These are phyloP conservation scores for Drosophila punjabiensis DNA, from an alignment of 1,140 invertebrate species.

Conservation along the genomic window DNA sequence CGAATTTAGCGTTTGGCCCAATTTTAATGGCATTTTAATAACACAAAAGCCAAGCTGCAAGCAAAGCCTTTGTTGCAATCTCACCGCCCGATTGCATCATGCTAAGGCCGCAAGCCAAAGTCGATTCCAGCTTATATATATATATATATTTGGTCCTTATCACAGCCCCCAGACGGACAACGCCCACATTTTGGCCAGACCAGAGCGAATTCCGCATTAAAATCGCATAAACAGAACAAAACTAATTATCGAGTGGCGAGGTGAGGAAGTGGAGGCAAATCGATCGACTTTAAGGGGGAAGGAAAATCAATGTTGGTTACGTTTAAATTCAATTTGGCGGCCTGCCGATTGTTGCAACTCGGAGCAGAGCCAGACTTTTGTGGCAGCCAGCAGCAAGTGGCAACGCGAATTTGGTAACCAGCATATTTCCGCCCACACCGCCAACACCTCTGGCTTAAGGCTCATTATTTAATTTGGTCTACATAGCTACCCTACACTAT, in stretches of 20 bases:
- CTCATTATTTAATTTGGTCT: conserved; percentile 62
- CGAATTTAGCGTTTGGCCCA: conserved; percentile 62
- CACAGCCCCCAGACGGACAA: conserved; percentile 44
- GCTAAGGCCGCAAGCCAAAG: conserved; percentile 14
- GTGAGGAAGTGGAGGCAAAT: neutral
- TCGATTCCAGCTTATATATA: neutral
- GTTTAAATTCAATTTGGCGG: conserved; percentile 73
- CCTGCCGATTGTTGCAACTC: conserved; percentile 65
- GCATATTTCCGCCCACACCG: conserved; percentile 54
- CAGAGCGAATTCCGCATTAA: conserved; percentile 66
- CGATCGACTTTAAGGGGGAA: conserved; percentile 17
- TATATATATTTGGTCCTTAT: conserved; percentile 56
- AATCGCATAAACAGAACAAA: conserved; percentile 74
- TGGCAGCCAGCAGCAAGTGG: conserved; percentile 36
- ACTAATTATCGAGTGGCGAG: conserved; percentile 61
- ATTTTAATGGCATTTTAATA: conserved; percentile 80
- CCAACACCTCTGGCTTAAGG: conserved; percentile 36
- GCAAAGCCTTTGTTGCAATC: conserved; percentile 61
- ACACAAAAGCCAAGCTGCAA: conserved; percentile 40
- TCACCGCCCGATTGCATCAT: conserved; percentile 71
- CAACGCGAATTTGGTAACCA: conserved; percentile 50
- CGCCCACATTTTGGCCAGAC: conserved; percentile 59
- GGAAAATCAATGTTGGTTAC: conserved; percentile 71
- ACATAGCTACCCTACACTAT: conserved; percentile 14
- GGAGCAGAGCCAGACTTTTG: conserved; percentile 23